Evolutionary conservation across 2,888 invertebrate species (phyloP).

Genomic region (Elysia crispata): DNA sequence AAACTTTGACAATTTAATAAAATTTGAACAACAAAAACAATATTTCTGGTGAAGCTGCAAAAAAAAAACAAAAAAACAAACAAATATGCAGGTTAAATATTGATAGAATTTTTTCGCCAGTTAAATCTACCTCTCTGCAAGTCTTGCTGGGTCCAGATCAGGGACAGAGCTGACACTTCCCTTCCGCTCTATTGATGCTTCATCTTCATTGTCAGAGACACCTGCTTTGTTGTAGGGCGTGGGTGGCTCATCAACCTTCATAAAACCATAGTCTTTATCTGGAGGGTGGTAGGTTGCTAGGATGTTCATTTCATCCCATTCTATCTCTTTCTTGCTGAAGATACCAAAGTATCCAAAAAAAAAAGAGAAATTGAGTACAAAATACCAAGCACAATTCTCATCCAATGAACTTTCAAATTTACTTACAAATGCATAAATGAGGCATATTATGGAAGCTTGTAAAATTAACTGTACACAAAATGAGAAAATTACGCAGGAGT

Average conservation of each 20-base stretch:
- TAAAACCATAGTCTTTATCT: constrained; percentile 99
- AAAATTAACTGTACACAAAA: too few species aligned
- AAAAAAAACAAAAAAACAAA: too few species aligned
- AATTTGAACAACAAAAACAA: too few species aligned
- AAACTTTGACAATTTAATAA: too few species aligned
- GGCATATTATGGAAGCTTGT: too few species aligned
- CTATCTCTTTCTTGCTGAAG: constrained; percentile 64
- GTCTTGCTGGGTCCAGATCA: constrained; percentile 57
- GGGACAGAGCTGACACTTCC: constrained; percentile 58
- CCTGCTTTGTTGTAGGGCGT: constrained; percentile 88
- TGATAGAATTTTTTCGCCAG: too few species aligned
- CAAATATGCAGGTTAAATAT: too few species aligned
- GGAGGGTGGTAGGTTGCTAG: constrained; percentile 97
- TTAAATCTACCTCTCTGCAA: constrained; percentile 64
- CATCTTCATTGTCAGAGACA: constrained; percentile 78
- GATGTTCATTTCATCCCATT: constrained; percentile 96
- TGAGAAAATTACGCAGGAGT: too few species aligned
- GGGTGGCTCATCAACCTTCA: constrained; percentile 96
- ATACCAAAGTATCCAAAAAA: not conserved
- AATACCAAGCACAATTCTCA: not conserved
- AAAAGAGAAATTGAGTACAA: not conserved
- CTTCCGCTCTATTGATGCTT: constrained; percentile 73
- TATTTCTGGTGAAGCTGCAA: too few species aligned
- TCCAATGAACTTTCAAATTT: not conserved
- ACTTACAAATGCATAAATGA: not conserved